Evolutionary conservation across 2,113 vertebrate genomes (phyloP).

Genomic region (Calidris pugnax): DNA sequence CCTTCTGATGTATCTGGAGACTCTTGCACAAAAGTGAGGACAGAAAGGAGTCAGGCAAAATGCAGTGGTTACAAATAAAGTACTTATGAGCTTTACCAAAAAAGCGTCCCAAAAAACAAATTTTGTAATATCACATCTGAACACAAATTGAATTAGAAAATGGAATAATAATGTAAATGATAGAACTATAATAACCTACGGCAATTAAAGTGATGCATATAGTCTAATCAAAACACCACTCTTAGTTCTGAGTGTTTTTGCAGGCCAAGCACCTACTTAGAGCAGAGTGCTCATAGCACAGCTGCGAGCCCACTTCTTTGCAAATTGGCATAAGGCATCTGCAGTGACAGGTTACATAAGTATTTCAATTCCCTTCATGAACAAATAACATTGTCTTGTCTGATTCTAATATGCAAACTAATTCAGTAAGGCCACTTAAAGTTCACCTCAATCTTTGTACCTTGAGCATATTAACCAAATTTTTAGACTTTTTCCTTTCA

Average conservation of each 20-base stretch:
- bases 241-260: background rate
- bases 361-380: background rate
- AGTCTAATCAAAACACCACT: background rate
- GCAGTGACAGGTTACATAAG: background rate
- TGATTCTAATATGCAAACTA: background rate
- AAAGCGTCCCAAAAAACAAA: background rate
- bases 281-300: background rate
- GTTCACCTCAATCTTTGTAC: background rate
- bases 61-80: background rate
- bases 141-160: background rate
- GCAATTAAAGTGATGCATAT: background rate
- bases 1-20: background rate
- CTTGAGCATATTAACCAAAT: background rate
- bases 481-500: background rate
- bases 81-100: background rate
- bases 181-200: background rate
- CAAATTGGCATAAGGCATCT: background rate
- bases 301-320: background rate
- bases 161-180: background rate
- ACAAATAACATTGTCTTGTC: background rate
- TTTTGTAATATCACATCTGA: background rate
- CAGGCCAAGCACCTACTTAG: background rate
- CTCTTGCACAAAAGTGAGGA: background rate
- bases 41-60: background rate
- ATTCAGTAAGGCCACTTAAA: background rate